Conservation (phyloP, 2,113 vertebrate species). For the Cariama cristata region DNA sequence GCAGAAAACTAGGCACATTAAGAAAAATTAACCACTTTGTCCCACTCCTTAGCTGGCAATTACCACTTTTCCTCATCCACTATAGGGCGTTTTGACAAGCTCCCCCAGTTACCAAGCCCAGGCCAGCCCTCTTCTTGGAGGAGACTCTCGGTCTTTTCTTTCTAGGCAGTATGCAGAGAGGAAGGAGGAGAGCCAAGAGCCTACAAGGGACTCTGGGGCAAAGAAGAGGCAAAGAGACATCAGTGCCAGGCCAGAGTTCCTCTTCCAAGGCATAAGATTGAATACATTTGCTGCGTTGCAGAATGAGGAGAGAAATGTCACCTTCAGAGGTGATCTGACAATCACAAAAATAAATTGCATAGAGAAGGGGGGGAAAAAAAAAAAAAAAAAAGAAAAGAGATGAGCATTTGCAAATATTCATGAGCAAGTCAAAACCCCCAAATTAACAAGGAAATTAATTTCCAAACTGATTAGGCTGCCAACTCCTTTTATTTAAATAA, state of each 20-base stretch:
- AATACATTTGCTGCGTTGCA: not conserved
- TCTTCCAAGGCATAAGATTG: not conserved
- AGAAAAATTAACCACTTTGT: not conserved
- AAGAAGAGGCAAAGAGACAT: not conserved
- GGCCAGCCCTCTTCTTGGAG: not conserved
- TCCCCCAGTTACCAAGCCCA: not conserved
- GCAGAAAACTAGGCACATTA: not conserved
- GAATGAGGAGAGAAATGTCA: slow-evolving; percentile 50
- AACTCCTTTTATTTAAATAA: slow-evolving; percentile 71
- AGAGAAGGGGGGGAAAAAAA: not conserved
- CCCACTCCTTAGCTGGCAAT: not conserved
- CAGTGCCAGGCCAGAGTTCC: not conserved
- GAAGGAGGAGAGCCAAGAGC: not conserved
- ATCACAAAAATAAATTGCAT: slow-evolving; percentile 59
- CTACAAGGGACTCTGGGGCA: not conserved
- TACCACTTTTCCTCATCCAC: not conserved
- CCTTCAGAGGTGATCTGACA: slow-evolving; percentile 70
- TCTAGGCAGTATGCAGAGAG: not conserved
- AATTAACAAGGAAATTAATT: slow-evolving; percentile 76
- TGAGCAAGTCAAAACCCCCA: slow-evolving; percentile 61
- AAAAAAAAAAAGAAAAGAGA: not conserved
- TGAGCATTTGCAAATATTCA: slow-evolving; percentile 68
- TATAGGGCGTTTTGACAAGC: not conserved
- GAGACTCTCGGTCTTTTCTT: not conserved
- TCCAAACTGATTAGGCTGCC: slow-evolving; percentile 70